Evolutionary conservation across 1,140 invertebrate genomes (phyloP), one percentile per base, ranked within the genome.

Genomic region (Halyomorpha halys): DNA sequence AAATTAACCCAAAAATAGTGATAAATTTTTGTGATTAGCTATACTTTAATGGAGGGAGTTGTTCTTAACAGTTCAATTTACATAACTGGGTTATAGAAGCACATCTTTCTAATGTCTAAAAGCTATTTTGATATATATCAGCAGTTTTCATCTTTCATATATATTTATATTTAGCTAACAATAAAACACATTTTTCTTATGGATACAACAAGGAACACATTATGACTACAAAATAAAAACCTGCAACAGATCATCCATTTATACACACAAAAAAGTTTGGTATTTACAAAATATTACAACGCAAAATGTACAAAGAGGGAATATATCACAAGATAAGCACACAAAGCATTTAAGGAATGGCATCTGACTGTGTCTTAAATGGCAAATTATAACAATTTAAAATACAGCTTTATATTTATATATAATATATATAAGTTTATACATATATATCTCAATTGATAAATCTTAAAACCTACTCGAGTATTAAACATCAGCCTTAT

Each of bases 221-320:
- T 63, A 44, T 63, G 62, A 63, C 62, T 63, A 63, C 62, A 51
- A 63, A 53, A 63, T 30, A 63, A 49, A 53, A 53, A 39, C 34
- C 45, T 49, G 23, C 49, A 53, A 53, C 45, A 53, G n/a, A 34
- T 45, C 45, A 51, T 63, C 21, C 25, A 51, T 63, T 44, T 34
- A 63, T 63, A 53, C 62, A 63, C 62, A 63, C 62, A 63, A 51
- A 53, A 63, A 63, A 53, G 21, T 30, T 67, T 21, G 47, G 59
- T 70, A 70, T 70, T 63, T 70, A 70, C 69, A 70, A 69, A 70
- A 69, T 69, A 59, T 68, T 70, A 70, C 68, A 70, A 70, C 68
- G 64, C 67, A 70, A 70, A 69, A 63, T 69, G 51, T 69, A 69
- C 68, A 69, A 65, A 65, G 61, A 54, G 45, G 64, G 66, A 62